Percentiles rank a stretch among this genome's conserved stretches.
Conservation (phyloP, 2,113 vertebrate genomes). For the Rhea pennata region DNA sequence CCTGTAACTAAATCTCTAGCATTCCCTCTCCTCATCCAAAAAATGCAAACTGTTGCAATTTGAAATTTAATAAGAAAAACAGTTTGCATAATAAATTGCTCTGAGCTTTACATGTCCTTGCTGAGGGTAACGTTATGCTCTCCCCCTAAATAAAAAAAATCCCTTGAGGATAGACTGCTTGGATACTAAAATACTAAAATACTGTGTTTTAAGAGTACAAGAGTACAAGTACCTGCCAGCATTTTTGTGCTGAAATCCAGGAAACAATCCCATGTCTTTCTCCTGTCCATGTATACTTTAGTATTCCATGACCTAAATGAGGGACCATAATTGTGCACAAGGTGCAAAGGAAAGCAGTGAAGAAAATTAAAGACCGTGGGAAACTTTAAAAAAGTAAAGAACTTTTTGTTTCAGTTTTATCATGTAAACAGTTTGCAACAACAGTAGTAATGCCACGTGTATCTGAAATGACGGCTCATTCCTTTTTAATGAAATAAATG, state of each 20-base stretch:
- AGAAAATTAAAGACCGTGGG: not conserved
- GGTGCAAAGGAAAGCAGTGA: not conserved
- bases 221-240: not conserved
- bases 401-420: not conserved
- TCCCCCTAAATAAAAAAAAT: conserved; percentile 6
- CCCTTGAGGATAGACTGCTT: not conserved
- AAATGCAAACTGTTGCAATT: not conserved
- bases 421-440: not conserved
- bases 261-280: not conserved
- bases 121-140: not conserved
- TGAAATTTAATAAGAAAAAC: conserved; percentile 32
- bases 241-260: not conserved
- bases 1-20: not conserved
- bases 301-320: not conserved
- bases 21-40: not conserved
- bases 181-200: not conserved
- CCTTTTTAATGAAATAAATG: not conserved
- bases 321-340: not conserved
- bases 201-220: not conserved
- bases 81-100: not conserved
- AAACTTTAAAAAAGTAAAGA: not conserved
- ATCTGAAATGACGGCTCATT: not conserved
- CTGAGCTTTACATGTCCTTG: not conserved
- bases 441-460: not conserved
- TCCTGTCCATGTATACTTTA: not conserved